Percentiles rank a stretch among this genome's conserved stretches.
These are phyloP conservation scores for Callyntrura guangdongensis DNA, from an alignment of 2,888 invertebrate genomes.

Conservation along the genomic window DNA sequence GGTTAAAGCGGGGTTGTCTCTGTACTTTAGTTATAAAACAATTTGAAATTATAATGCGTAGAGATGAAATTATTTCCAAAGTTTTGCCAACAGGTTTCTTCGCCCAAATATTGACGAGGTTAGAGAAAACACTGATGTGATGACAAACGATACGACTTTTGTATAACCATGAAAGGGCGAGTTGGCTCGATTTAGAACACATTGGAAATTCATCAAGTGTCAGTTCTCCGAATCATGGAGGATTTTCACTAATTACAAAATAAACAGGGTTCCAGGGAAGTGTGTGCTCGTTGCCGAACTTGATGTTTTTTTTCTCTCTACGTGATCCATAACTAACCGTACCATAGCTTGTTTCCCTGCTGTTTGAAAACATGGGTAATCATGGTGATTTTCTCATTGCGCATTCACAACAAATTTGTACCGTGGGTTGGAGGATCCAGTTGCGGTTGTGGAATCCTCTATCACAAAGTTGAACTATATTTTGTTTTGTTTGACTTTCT, in stretches of 20 bases:
- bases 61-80: too few relatives aligned
- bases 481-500: background rate
- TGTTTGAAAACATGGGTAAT: too few relatives aligned
- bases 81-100: too few relatives aligned
- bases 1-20: too few relatives aligned
- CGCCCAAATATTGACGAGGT: too few relatives aligned
- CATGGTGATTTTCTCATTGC: background rate
- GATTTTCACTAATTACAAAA: constrained; percentile 62
- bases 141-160: too few relatives aligned
- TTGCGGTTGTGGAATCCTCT: too few relatives aligned
- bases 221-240: constrained; percentile 52
- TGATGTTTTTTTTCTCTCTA: background rate
- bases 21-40: too few relatives aligned
- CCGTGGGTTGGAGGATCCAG: background rate
- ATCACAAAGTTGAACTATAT: too few relatives aligned
- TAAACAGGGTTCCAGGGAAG: constrained; percentile 58
- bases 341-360: background rate
- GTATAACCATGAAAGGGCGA: too few relatives aligned
- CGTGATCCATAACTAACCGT: background rate
- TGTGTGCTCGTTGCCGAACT: background rate
- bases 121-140: background rate
- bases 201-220: constrained; percentile 63
- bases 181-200: background rate
- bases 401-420: constrained; percentile 31
- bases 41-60: too few relatives aligned